Base-by-base conservation (phyloP, 2,888 invertebrate species). In the Griposia aprilina region DNA sequence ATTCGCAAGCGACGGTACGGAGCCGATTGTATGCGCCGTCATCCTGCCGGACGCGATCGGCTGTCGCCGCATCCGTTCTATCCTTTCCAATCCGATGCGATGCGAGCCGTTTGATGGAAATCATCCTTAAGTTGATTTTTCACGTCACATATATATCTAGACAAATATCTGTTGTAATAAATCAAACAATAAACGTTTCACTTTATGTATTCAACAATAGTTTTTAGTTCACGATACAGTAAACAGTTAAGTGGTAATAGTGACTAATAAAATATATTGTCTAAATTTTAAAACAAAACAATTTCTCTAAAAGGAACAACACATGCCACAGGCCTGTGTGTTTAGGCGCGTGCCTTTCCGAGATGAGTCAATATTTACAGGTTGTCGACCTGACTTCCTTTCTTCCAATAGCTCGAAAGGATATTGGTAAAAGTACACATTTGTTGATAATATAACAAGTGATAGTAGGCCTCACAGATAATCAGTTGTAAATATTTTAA, bases 321-420 rank as follows among this genome's bases (percentile, higher is more conserved):
- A 86, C 88, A 85, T 87, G 89, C 90, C 82, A 90, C 90, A 86
- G 86, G 90, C 90, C 89, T 93, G 92, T 95, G 90, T 94, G 85
- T 90, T 92, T 91, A 94, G 92, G 92, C 92, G 91, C 93, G 92
- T 94, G 91, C 94, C 93, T 91, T 88, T 84, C 87, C 88, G 90
- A 93, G 94, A 94, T 93, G 93, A 94, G 94, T 95, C 94, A 96
- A 96, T 95, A 96, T 96, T 95, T 92, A 93, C 91, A 92, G 95
- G 95, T 95, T 92, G 90, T 91, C 91, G 95, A 95, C 94, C 95
- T 87, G 87, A 90, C 91, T 93, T 92, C 92, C 91, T 92, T 92
- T 89, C 89, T 86, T 87, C 81, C 78, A 88, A 87, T 83, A 83
- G 87, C 88, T 89, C 75, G 71, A 88, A 91, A 91, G 91, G 92